Evolutionary conservation across 2,888 invertebrate species (phyloP).

Genomic region (Germaria angustata): DNA sequence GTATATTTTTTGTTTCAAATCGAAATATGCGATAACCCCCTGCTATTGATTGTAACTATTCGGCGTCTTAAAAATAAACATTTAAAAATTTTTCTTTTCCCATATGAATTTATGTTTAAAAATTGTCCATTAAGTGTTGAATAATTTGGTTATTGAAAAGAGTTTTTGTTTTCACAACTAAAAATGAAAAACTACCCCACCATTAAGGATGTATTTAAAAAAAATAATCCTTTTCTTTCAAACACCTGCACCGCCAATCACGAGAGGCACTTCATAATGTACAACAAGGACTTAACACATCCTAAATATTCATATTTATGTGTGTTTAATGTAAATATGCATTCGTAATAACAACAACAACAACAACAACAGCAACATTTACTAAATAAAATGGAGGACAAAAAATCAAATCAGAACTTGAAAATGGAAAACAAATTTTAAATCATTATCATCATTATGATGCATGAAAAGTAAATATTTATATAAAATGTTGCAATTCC

Average conservation of each 20-base stretch:
- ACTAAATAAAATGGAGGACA: not conserved
- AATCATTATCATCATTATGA: constrained; percentile 49
- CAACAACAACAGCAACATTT: not conserved
- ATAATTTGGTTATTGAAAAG: no score
- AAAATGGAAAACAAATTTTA: constrained; percentile 36
- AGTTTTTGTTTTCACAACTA: no score
- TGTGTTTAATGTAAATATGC: constrained; percentile 33
- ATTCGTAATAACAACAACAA: constrained; percentile 21
- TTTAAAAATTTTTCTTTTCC: no score
- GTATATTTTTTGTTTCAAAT: no score
- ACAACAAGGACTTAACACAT: constrained; percentile 61
- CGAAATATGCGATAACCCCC: no score
- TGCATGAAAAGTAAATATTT: constrained; percentile 54
- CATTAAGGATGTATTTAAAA: no score
- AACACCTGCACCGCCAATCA: constrained; percentile 18
- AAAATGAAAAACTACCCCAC: no score
- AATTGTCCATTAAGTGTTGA: no score
- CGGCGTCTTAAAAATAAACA: no score
- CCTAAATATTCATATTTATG: constrained; percentile 56
- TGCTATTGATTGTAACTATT: no score
- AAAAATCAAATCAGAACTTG: not conserved
- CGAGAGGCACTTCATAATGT: constrained; percentile 44
- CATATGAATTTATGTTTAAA: no score
- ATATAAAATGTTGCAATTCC: constrained; percentile 52
- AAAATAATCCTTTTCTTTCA: constrained; percentile 7